A percentile compares a stretch with the other conserved stretches of the same genome.
Evolutionary conservation across 2,113 vertebrate species (phyloP).

Genomic region (Dicentrarchus labrax): DNA sequence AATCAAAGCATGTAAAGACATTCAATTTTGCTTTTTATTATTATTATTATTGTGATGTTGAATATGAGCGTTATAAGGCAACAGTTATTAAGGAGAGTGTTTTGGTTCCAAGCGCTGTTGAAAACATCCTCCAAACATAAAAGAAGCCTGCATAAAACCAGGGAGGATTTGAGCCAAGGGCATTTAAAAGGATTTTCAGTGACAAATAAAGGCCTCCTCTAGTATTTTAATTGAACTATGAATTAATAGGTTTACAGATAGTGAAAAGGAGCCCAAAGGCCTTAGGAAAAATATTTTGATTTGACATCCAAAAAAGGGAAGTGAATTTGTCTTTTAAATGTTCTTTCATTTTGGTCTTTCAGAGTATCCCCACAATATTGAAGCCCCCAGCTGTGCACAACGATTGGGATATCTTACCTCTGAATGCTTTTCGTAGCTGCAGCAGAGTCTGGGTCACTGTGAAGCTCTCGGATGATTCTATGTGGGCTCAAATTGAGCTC

Average conservation of each 20-base stretch:
- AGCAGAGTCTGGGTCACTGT: neutral
- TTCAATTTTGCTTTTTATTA: neutral
- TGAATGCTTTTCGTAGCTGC: neutral
- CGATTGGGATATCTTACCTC: neutral
- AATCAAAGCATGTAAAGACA: neutral
- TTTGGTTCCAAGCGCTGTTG: neutral
- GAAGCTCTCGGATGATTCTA: neutral
- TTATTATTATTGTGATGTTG: neutral
- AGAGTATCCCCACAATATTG: too few relatives aligned
- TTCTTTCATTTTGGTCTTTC: neutral
- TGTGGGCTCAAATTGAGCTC: neutral
- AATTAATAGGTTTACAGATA: neutral
- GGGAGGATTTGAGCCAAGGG: neutral
- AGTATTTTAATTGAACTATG: neutral
- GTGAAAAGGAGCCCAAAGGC: neutral
- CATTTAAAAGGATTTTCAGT: neutral
- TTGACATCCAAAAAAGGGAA: neutral
- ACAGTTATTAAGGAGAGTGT: neutral
- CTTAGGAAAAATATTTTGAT: neutral
- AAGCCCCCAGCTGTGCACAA: neutral
- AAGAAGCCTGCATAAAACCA: neutral
- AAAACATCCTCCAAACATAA: constrained; percentile 11
- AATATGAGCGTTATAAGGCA: neutral
- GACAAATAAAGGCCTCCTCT: neutral
- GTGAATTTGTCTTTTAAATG: neutral